Base-by-base conservation (phyloP, 2,888 invertebrate species). In the Lottia scabra region DNA sequence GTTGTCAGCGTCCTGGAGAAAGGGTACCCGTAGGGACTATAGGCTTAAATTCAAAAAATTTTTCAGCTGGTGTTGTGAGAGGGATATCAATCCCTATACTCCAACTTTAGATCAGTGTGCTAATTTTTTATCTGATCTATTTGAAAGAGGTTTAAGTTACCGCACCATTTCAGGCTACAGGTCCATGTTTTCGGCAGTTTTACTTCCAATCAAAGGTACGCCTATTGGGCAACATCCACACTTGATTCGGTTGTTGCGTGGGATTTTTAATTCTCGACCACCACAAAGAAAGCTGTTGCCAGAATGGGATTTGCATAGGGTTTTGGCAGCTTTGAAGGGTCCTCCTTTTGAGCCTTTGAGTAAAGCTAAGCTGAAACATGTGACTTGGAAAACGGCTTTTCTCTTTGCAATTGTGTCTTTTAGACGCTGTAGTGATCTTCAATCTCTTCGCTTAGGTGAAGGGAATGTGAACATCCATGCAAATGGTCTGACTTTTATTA, bases 31-130 rank as follows among this genome's bases (percentile, higher is more conserved):
- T 46, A 75, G 73, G 63, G 79, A 73, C 30, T 78, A 79, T 65
- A 26, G 48, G n/a, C 63, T n/a, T n/a, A 76, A 75, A 65, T 69
- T 73, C 48, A 56, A 44, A 56, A 73, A 67, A 44, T 78, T 72
- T 70, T 62, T 63, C 71, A 64, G 74, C 63, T 79, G 78, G 79
- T 79, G 74, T 75, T n/a, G 43, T 75, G 16, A 63, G 73, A 48
- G 67, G 72, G 44, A 75, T 66, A 71, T 75, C 67, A 72, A 74
- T 75, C 65, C 73, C 19, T 63, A 63, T 77, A 15, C 63, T 30
- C 72, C 46, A 46, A 46, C 15, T 46, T 46, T 46, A 46, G 46
- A 16, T 46, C 46, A 46, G 15, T 46, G 46, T 46, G 46, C 46
- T 15, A 46, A 46, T 46, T 46, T 46, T 16, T 46, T 1, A 16